Base-by-base conservation (phyloP, 2,888 invertebrate genomes). In the Apodemia hepburni region DNA sequence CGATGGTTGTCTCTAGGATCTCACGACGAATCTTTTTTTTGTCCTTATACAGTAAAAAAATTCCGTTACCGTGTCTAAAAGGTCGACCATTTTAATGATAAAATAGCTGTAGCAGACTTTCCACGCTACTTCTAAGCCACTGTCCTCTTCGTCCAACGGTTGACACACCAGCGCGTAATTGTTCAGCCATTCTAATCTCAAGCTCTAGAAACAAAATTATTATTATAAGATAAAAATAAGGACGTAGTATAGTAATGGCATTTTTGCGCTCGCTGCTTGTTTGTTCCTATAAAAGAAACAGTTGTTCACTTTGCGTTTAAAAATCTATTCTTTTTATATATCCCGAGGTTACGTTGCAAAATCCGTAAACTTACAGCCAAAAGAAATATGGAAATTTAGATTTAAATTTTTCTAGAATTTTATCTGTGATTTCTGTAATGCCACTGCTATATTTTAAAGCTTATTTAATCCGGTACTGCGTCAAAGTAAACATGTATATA, bases 131-230 rank as follows among this genome's bases (percentile, higher is more conserved):
- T 94, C 87, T 60, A 94, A 66, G 22, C 95, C 93, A 65, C 92
- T 77, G 0, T 95, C 94, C 64, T 92, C 92, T 12, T 92, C 82
- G 71, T 95, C 95, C 11, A 95, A 93, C 0, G 95, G 95, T 76
- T 96, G 93, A 79, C 97, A 97, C 22, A 92, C 77, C 65, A 94
- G 86, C 70, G 91, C 93, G 76, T 96, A 97, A 67, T 94, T 88
- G 62, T 79, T 92, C 2, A 93, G 78, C 94, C 94, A 94, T 42
- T 92, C 93, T 66, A 93, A 79, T 64, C 81, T 79, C 64, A 93
- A 76, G 67, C 93, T 93, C 93, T 93, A 76, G 57, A 70, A 65
- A 64, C 12, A 42, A 57, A 18, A 35, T 5, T 17, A 38, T 29
- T n/a, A 15, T 27, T 17, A 6, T 38, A 22, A 22, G 22, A 22